Evolutionary conservation across 2,888 invertebrate genomes (phyloP).

Genomic region (Nysson spinosus): DNA sequence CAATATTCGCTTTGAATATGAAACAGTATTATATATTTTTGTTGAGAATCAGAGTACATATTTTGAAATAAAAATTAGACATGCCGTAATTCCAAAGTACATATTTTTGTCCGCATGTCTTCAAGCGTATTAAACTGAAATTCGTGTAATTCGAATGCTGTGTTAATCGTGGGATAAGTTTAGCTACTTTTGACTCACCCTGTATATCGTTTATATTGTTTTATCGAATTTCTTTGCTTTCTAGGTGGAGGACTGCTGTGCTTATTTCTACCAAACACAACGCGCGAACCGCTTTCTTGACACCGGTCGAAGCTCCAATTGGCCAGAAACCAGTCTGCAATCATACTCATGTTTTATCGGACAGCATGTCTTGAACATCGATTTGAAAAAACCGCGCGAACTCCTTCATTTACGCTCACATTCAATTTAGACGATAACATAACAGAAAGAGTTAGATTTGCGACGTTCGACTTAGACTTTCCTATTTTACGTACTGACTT

Average conservation of each 20-base stretch:
- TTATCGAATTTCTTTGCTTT: conserved; percentile 21
- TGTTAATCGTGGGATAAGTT: too few relatives aligned
- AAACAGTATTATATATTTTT: too few relatives aligned
- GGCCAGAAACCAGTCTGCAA: conserved; percentile 56
- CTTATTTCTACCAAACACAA: conserved; percentile 93
- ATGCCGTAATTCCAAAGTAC: too few relatives aligned
- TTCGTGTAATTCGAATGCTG: too few relatives aligned
- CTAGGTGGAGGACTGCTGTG: conserved; percentile 90
- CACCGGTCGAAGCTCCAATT: conserved; percentile 58
- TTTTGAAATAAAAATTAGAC: too few relatives aligned
- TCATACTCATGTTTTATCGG: conserved; percentile 55
- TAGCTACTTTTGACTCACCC: too few relatives aligned
- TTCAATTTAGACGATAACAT: conserved; percentile 20
- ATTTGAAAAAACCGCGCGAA: conserved; percentile 1
- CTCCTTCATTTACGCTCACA: conserved; percentile 22
- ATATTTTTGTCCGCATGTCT: too few relatives aligned
- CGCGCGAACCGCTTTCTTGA: conserved; percentile 85
- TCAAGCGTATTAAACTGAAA: too few relatives aligned
- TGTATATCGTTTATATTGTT: too few relatives aligned
- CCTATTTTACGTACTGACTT: conserved; percentile 30
- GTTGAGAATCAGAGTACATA: too few relatives aligned
- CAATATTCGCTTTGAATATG: too few relatives aligned
- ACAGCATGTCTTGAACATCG: conserved; percentile 16
- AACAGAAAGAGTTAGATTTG: conserved; percentile 1
- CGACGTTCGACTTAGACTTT: conserved; percentile 23